phyloP scores from a whole-genome alignment of 2,797 vertebrate species.

The Simalia tracyae region DNA sequence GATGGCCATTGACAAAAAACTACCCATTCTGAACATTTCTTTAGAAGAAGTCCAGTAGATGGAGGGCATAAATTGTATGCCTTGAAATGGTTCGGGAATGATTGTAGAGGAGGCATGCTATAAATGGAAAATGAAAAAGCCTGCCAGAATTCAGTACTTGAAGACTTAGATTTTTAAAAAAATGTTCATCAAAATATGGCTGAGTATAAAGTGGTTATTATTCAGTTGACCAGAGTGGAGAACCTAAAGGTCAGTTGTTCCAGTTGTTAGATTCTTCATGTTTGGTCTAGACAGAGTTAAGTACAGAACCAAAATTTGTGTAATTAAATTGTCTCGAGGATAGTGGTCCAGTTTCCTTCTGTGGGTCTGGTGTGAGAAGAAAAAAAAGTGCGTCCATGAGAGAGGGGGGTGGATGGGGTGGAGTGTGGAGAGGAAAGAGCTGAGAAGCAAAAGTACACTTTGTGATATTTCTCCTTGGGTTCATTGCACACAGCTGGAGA shows the following conservation, averaged over 20 bases:
- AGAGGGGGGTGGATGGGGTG: conserved; percentile 43
- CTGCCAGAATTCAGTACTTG: background rate
- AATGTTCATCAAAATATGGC: background rate
- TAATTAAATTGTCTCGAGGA: background rate
- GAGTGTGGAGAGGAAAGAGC: conserved; percentile 52
- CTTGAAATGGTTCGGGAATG: background rate
- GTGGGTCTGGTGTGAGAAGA: conserved; percentile 59
- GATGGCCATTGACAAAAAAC: background rate
- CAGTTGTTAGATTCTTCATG: background rate
- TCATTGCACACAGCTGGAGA: conserved; percentile 35
- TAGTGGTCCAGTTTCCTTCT: background rate
- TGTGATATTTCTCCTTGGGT: conserved; percentile 33
- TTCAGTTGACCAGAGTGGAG: background rate
- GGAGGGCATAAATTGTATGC: background rate
- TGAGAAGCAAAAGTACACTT: conserved; percentile 39
- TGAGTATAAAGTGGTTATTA: background rate
- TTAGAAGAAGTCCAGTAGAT: background rate
- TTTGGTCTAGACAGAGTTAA: background rate
- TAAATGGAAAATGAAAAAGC: background rate
- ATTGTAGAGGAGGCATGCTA: background rate
- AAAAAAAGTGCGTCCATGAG: conserved; percentile 63
- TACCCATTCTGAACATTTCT: background rate
- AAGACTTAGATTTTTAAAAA: background rate
- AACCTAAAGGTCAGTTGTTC: background rate
- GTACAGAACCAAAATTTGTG: background rate